A percentile compares a stretch with the other conserved stretches of the same genome.
phyloP scores from a whole-genome alignment of 2,113 vertebrate genomes.

The Brachypodius melanocephalos region DNA sequence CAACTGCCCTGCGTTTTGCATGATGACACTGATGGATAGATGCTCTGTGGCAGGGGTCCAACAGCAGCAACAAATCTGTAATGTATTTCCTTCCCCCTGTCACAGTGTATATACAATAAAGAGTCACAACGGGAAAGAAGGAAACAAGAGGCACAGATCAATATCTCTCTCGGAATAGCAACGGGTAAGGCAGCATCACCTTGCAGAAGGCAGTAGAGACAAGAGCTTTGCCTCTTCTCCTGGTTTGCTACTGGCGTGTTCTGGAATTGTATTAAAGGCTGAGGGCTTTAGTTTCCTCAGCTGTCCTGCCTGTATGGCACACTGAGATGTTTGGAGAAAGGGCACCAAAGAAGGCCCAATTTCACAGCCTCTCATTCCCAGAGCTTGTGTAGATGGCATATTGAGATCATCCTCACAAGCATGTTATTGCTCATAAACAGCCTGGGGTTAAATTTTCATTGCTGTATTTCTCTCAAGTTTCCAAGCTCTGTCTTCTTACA shows the following conservation, averaged over 20 bases:
- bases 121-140: background rate
- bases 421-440: background rate
- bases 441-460: background rate
- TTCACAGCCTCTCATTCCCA: background rate
- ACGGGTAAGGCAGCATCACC: background rate
- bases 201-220: background rate
- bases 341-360: background rate
- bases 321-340: background rate
- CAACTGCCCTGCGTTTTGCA: background rate
- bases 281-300: background rate
- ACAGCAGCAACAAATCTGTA: background rate
- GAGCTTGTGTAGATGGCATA: background rate
- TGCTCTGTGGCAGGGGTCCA: slow-evolving; percentile 23
- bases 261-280: background rate
- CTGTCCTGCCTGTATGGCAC: background rate
- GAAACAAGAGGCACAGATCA: background rate
- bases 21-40: background rate
- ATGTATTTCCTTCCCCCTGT: background rate
- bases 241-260: background rate
- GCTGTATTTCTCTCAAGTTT: background rate
- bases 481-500: background rate
- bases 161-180: background rate
- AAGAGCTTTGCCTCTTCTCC: background rate
- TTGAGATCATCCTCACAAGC: background rate
- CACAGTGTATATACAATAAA: background rate